A percentile compares a stretch with the other conserved stretches of the same genome.
phyloP scores from a whole-genome alignment of 1,140 invertebrate species.

The Amyelois transitella region DNA sequence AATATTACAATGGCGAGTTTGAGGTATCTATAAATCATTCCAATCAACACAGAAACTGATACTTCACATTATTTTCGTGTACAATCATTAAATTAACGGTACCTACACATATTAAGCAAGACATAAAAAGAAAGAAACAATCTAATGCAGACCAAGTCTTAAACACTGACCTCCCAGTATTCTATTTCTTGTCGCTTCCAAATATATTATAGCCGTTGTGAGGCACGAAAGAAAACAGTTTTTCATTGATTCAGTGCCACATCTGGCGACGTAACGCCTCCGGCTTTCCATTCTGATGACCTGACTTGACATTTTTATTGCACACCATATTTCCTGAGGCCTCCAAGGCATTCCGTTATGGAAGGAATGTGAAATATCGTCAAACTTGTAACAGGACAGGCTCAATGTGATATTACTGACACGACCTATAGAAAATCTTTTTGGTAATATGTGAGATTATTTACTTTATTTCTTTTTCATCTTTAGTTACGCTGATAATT shows the following conservation, averaged over 20 bases:
- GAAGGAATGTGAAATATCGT: constrained; percentile 63
- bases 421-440: constrained; percentile 42
- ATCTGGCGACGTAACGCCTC: constrained; percentile 68
- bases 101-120: too few species aligned
- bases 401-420: constrained; percentile 45
- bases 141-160: background rate
- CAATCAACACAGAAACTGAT: too few species aligned
- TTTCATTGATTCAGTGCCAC: constrained; percentile 71
- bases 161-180: background rate
- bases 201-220: constrained; percentile 59
- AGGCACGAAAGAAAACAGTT: constrained; percentile 67
- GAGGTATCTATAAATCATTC: too few species aligned
- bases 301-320: constrained; percentile 74
- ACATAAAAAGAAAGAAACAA: too few species aligned
- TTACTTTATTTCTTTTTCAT: background rate
- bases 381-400: constrained; percentile 48
- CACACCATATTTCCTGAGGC: constrained; percentile 61
- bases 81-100: too few species aligned
- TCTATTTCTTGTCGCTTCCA: constrained; percentile 22
- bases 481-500: background rate
- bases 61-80: too few species aligned
- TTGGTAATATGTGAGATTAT: background rate
- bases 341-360: constrained; percentile 62
- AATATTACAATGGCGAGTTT: too few species aligned
- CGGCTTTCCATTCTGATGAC: constrained; percentile 71